Evolutionary conservation across 2,797 vertebrate species (phyloP).

Genomic region (Tokudaia tokunoshimensis): DNA sequence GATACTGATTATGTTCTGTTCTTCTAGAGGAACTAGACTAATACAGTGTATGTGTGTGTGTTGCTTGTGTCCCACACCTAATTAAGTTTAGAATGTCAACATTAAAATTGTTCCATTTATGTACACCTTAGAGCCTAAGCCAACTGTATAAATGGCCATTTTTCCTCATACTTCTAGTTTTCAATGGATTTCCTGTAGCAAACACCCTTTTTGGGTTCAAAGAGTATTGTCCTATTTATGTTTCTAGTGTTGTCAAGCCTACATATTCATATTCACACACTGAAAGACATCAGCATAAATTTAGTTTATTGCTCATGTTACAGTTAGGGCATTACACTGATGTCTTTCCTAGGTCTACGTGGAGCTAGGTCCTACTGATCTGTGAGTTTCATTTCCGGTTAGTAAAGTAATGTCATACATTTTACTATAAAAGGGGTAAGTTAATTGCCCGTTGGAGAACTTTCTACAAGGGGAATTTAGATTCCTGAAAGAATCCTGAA

Average conservation of each 20-base stretch:
- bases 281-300: background rate
- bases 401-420: background rate
- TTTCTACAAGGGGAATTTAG: background rate
- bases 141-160: background rate
- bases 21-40: background rate
- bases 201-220: background rate
- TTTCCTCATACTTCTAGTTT: background rate
- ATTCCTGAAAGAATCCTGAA: conserved; percentile 29
- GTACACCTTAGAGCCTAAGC: background rate
- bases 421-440: background rate
- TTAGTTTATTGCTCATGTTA: background rate
- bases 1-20: background rate
- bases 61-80: background rate
- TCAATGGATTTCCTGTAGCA: background rate
- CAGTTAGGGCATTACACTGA: background rate
- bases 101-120: background rate
- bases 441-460: background rate
- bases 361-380: background rate
- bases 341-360: conserved; percentile 9
- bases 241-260: background rate
- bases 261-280: background rate
- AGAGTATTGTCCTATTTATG: background rate
- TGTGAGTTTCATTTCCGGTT: conserved; percentile 12
- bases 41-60: background rate
- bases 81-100: background rate